Evolutionary conservation across 2,113 vertebrate genomes (phyloP).

Genomic region (Paedocypris sp.): DNA sequence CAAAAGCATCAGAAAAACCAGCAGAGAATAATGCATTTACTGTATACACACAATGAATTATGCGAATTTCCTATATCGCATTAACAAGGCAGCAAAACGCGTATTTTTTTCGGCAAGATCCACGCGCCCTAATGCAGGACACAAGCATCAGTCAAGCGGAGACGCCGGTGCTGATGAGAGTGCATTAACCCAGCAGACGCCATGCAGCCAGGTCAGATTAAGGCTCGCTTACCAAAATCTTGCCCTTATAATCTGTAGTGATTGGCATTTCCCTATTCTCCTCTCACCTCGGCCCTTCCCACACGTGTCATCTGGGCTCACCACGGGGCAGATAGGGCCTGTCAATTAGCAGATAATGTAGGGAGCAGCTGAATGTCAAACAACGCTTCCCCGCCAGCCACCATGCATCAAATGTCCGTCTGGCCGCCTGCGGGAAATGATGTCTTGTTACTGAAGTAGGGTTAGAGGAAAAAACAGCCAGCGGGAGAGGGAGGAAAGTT

Average conservation of each 20-base stretch:
- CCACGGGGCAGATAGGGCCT: slow-evolving; percentile 55
- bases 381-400: slow-evolving; percentile 47
- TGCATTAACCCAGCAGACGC: neutral
- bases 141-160: too few relatives aligned
- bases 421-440: slow-evolving; percentile 48
- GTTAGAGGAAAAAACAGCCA: slow-evolving; percentile 38
- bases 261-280: slow-evolving; percentile 70
- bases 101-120: too few relatives aligned
- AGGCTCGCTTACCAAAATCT: slow-evolving; percentile 49
- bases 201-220: slow-evolving; percentile 55
- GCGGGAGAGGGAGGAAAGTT: slow-evolving; percentile 38
- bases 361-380: slow-evolving; percentile 54
- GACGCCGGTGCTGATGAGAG: too few relatives aligned
- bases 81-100: too few relatives aligned
- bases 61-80: too few relatives aligned
- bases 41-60: too few relatives aligned
- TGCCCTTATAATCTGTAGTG: slow-evolving; percentile 55
- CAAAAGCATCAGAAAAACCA: too few relatives aligned
- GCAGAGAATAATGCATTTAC: too few relatives aligned
- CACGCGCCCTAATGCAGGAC: too few relatives aligned
- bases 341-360: slow-evolving; percentile 70
- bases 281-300: slow-evolving; percentile 55
- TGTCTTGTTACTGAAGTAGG: slow-evolving; percentile 53
- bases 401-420: slow-evolving; percentile 52
- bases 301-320: slow-evolving; percentile 57